These are phyloP conservation scores for Tetrapedia diversipes DNA, from an alignment of 2,888 invertebrate species.

Conservation along the genomic window DNA sequence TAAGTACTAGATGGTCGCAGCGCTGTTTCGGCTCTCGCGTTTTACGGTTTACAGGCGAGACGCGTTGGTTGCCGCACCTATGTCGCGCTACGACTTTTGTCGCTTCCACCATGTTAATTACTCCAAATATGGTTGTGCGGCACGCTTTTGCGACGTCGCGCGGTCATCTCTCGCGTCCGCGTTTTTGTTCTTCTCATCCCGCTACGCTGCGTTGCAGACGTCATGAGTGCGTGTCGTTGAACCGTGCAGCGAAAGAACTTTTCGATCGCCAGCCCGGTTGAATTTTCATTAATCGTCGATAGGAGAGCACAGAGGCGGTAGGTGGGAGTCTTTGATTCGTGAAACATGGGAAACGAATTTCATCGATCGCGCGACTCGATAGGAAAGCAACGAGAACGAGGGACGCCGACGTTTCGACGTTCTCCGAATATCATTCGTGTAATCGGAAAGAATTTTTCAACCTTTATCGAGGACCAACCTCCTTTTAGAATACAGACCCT, in stretches of 20 bases:
- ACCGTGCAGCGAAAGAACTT: not conserved
- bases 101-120: not conserved
- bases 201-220: too few relatives aligned
- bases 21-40: not conserved
- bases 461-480: too few relatives aligned
- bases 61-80: constrained; percentile 8
- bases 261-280: not conserved
- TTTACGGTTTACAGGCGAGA: not conserved
- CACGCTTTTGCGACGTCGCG: too few relatives aligned
- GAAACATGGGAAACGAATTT: not conserved
- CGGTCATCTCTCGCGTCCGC: too few relatives aligned
- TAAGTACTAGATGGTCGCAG: not conserved
- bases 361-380: not conserved
- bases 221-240: too few relatives aligned
- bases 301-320: not conserved
- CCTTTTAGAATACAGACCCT: too few relatives aligned
- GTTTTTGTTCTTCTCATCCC: too few relatives aligned
- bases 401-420: too few relatives aligned
- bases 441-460: too few relatives aligned
- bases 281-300: not conserved
- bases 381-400: not conserved
- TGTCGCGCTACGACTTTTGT: not conserved
- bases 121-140: not conserved
- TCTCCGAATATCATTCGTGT: too few relatives aligned
- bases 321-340: not conserved